Evolutionary conservation across 2,113 vertebrate species (phyloP).

Genomic region (Catharus minimus): DNA sequence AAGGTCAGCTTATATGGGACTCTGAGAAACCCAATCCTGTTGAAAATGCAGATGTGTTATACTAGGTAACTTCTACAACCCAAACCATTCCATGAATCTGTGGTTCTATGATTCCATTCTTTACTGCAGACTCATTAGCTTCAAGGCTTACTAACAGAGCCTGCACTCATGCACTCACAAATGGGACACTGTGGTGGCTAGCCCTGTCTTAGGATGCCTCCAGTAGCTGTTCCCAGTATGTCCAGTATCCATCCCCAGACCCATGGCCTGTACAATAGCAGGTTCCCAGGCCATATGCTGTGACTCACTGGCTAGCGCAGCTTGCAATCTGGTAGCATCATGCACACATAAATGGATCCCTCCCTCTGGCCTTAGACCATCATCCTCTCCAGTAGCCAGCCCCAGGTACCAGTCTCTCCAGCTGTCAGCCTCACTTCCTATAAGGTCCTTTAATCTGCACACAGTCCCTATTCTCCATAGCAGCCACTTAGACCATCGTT

Average conservation of each 20-base stretch:
- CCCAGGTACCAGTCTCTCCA: not conserved
- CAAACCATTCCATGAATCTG: not conserved
- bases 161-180: not conserved
- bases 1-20: not conserved
- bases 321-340: not conserved
- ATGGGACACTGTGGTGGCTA: not conserved
- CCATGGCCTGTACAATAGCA: not conserved
- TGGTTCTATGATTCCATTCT: not conserved
- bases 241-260: not conserved
- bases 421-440: not conserved
- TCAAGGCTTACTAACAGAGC: not conserved
- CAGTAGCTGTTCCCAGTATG: not conserved
- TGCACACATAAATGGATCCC: not conserved
- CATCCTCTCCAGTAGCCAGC: not conserved
- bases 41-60: not conserved
- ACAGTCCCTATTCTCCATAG: not conserved
- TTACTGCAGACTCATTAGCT: not conserved
- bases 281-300: not conserved
- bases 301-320: not conserved
- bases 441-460: not conserved
- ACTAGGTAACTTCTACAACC: not conserved
- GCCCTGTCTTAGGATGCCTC: not conserved
- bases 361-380: no score
- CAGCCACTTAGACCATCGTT: not conserved
- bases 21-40: not conserved